phyloP scores from a whole-genome alignment of 2,888 invertebrate genomes.

The Eilema sororculum region DNA sequence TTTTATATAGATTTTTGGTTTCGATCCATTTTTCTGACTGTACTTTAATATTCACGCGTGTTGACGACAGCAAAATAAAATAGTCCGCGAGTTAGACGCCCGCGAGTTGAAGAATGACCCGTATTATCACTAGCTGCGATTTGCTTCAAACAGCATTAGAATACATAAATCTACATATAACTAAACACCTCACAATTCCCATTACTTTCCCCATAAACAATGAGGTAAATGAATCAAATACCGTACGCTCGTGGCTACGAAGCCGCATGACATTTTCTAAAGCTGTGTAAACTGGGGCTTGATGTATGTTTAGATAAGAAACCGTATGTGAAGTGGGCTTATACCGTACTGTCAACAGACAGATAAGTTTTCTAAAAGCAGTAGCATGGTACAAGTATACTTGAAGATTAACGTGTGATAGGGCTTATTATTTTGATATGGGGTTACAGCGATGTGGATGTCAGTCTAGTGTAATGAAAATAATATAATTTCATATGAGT shows the following conservation, averaged over 20 bases:
- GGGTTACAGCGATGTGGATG: neutral
- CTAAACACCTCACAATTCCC: neutral
- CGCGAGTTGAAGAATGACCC: no score
- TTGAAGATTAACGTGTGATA: neutral
- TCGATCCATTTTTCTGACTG: no score
- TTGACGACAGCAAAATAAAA: no score
- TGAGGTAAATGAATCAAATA: slow-evolving; percentile 8
- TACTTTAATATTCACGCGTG: no score
- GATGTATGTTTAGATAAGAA: slow-evolving; percentile 17
- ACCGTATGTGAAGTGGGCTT: slow-evolving; percentile 5
- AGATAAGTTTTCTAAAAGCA: slow-evolving; percentile 9
- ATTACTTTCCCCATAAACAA: slow-evolving; percentile 11
- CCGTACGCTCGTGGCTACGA: neutral
- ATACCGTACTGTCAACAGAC: slow-evolving; percentile 16
- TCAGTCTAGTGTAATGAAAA: neutral
- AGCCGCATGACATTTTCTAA: slow-evolving; percentile 23
- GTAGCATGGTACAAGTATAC: neutral
- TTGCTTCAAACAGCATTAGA: no score
- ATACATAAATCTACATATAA: no score
- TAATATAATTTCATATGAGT: no score
- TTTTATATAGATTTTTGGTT: no score
- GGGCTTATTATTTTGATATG: neutral
- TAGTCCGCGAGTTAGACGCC: no score
- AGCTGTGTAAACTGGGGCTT: slow-evolving; percentile 22
- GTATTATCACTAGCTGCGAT: no score